Percentiles rank a stretch among this genome's conserved stretches.
Conservation (phyloP, 2,797 vertebrate species). For the Thamnophis elegans region DNA sequence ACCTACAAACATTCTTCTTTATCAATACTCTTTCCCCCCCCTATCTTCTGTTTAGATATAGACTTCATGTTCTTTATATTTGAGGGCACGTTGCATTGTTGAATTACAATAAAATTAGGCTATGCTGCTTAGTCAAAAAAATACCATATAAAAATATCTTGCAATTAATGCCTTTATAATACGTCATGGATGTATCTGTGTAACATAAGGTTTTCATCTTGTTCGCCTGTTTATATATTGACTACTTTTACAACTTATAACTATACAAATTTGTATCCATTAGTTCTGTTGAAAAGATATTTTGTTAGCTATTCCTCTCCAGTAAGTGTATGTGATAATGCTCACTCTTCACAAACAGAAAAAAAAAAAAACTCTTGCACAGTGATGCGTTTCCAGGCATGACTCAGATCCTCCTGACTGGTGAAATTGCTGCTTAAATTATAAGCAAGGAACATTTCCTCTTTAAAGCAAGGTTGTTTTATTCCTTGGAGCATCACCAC, state of each 20-base stretch:
- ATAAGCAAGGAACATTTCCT: neutral
- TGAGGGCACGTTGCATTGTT: neutral
- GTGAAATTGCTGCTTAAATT: neutral
- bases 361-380: neutral
- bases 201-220: neutral
- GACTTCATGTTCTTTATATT: neutral
- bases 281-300: neutral
- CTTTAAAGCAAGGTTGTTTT: neutral
- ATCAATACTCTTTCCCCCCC: neutral
- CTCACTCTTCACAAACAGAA: neutral
- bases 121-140: neutral
- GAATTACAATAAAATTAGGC: neutral
- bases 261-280: neutral
- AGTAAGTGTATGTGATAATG: neutral
- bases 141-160: neutral
- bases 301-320: neutral
- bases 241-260: neutral
- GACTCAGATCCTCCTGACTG: slow-evolving; percentile 5
- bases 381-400: neutral
- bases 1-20: neutral
- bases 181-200: neutral
- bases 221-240: neutral
- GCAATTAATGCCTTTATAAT: neutral
- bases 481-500: neutral
- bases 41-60: neutral